Percentiles rank a stretch among this genome's conserved stretches.
Evolutionary conservation across 1,140 invertebrate genomes (phyloP).

Genomic region (Trichonephila clavata): DNA sequence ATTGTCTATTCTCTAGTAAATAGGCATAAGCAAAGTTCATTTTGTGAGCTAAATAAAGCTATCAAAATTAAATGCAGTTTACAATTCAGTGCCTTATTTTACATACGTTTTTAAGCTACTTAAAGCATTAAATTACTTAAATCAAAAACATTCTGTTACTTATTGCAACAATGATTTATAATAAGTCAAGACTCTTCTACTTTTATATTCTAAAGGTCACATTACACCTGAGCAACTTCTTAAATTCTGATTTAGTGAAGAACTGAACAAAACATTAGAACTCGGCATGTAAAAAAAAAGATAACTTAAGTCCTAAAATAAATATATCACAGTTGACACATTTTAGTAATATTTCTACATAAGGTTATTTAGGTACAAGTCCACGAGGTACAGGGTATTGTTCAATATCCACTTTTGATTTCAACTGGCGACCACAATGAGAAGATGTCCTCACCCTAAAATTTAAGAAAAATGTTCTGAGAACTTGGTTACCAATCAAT

Average conservation of each 20-base stretch:
- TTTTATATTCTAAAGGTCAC: background rate
- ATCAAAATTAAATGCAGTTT: conserved; percentile 1
- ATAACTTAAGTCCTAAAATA: conserved; percentile 57
- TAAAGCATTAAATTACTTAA: background rate
- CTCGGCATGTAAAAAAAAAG: background rate
- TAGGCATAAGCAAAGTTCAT: background rate
- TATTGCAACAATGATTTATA: background rate
- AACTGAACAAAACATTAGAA: background rate
- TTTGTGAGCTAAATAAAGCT: background rate
- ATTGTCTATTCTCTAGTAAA: background rate
- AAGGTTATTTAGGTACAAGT: conserved; percentile 57
- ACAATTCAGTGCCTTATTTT: background rate
- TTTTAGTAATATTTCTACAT: background rate
- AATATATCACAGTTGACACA: conserved; percentile 62
- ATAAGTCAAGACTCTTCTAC: background rate
- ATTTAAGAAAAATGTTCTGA: background rate
- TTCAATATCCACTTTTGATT: conserved; percentile 56
- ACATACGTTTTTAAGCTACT: background rate
- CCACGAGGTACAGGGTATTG: conserved; percentile 68
- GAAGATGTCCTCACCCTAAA: conserved; percentile 28
- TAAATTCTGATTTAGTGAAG: background rate
- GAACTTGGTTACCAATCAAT: background rate
- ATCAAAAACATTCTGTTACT: background rate
- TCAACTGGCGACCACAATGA: conserved; percentile 45
- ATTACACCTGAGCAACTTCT: conserved; percentile 9